Base-by-base conservation (phyloP, 2,797 vertebrate species). In the Hirundo rustica region DNA sequence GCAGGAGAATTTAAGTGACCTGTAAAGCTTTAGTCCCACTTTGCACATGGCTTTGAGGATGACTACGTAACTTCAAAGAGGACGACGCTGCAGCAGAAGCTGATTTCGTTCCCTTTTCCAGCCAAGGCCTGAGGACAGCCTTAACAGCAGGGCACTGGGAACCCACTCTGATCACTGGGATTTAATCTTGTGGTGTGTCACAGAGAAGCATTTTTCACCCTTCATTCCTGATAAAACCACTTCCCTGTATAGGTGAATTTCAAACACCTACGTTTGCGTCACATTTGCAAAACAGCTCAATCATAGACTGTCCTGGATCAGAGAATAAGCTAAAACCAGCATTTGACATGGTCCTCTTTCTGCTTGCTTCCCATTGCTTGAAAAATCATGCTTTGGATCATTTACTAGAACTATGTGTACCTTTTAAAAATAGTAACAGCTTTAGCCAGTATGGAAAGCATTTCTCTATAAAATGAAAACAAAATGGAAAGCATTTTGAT, bases 401-500 rank as follows among this genome's bases (percentile, higher is more conserved):
- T 38, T 78, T 55, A 83, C 79, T 70, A 78, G 89, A 68, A 81
- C 54, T 70, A 7, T 0, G 1, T 40, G 54, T 90, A 48, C 85
- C 50, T 78, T 95, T 75, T 51, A 84, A 92, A 95, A 90, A 95
- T 58, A 92, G 70, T 58, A 93, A 75, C 82, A 88, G 85, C 55
- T 90, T 84, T 70, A 76, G 86, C 74, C 88, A 92, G 57, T 48
- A 42, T 73, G 67, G 71, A 82, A 93, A 87, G 79, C 58, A 45
- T 68, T 84, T 81, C 70, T 84, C 42, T 93, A 17, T 67, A 79
- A 92, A 94, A 86, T 27, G 19, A 65, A 92, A 90, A 88, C 73
- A 40, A 92, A 78, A 73, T 32, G n/a, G 82, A 64, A 92, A 95
- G 57, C 48, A 48, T 29, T 95, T 73, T 68, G 70, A 83, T 80